Base-by-base conservation (phyloP, 2,113 vertebrate species). In the Panthera tigris region DNA sequence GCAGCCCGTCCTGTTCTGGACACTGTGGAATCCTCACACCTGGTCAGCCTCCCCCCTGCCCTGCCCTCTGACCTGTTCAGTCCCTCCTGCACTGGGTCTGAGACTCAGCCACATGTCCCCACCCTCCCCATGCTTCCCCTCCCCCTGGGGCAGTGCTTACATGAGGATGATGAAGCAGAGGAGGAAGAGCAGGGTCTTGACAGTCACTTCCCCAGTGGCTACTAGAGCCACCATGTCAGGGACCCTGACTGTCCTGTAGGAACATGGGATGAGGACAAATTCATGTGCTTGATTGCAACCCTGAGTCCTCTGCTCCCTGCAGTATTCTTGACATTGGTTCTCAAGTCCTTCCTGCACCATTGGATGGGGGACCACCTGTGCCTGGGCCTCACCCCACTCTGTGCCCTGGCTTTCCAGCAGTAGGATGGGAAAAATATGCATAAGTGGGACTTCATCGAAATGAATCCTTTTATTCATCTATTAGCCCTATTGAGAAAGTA, bases 271-370 rank as follows among this genome's bases (percentile, higher is more conserved):
- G 1, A 76, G 48, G 12, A 69, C 9, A n/a, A 16, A 79, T 21
- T n/a, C 1, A 12, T 29, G 63, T 3, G 66, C 16, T 45, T 5
- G 6, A 9, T 25, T 0, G 1, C 45, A 65, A 3, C 31, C 68
- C 36, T 1, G 12, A 3, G 18, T 68, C 68, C 31, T 39, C 48
- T 0, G 25, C 15, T 48, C 9, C 45, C 6, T 18, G 0, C 0
- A 18, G 36, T 31, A 27, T 55, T 23, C 90, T 7, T 23, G 10
- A 13, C 2, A 0, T 16, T 6, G 19, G 3, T 6, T 25, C 9
- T 4, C 10, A 25, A 25, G 29, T 18, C 45, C 23, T 48, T 19
- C 14, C 10, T 19, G 29, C 13, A 29, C 19, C 76, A 25, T 41
- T 5, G 65, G 74, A 61, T 31, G 50, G 0, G 2, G 45, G 29